phyloP scores from a whole-genome alignment of 2,797 vertebrate species.

The Fringilla coelebs region DNA sequence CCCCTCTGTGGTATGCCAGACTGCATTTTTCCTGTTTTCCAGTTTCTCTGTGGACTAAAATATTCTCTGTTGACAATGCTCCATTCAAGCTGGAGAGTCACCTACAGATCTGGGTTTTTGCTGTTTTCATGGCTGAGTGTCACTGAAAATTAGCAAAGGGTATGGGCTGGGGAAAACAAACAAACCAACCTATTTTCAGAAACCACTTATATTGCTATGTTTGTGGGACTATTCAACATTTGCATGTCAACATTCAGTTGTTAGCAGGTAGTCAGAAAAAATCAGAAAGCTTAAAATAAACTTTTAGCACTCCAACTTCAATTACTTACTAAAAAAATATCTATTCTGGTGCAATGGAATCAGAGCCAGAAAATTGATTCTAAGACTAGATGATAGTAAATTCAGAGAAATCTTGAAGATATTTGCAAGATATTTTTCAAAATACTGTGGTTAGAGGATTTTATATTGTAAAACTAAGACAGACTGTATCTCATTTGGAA shows the following conservation, averaged over 20 bases:
- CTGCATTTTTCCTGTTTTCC: constrained; percentile 20
- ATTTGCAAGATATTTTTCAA: background rate
- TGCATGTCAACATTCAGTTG: background rate
- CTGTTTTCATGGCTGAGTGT: background rate
- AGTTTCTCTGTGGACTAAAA: background rate
- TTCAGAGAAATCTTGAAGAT: background rate
- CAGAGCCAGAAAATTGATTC: background rate
- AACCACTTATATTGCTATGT: background rate
- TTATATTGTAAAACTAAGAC: background rate
- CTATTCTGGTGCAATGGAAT: background rate
- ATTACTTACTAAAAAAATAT: background rate
- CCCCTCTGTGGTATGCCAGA: background rate
- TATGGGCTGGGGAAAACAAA: background rate
- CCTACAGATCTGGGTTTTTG: background rate
- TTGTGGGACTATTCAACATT: background rate
- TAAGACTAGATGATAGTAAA: background rate
- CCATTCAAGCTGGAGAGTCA: background rate
- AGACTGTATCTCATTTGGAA: background rate
- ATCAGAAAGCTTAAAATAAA: background rate
- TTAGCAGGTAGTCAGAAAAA: background rate
- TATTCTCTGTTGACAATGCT: background rate
- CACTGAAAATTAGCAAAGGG: background rate
- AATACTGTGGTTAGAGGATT: background rate
- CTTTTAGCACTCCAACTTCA: background rate
- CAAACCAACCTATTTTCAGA: background rate